These are phyloP conservation scores for Pyrochroa serraticornis DNA, from an alignment of 2,888 invertebrate genomes.

Conservation along the genomic window DNA sequence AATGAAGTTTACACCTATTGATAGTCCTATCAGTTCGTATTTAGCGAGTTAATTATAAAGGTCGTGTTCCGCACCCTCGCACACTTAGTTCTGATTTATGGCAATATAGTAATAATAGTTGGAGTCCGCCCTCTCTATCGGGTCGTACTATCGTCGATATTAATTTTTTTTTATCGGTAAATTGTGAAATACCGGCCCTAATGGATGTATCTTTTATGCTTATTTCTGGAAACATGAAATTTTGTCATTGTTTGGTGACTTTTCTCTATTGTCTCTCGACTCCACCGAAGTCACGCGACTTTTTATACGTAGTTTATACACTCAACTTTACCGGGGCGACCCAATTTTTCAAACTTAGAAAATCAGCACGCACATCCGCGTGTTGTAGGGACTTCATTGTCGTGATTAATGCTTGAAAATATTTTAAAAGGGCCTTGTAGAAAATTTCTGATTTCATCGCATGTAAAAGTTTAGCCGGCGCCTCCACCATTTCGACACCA, in stretches of 20 bases:
- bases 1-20: conserved; percentile 13
- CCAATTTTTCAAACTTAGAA: conserved; percentile 1
- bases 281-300: conserved; percentile 1
- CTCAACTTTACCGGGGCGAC: not conserved
- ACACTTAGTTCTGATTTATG: conserved; percentile 15
- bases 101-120: conserved; percentile 13
- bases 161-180: too few relatives aligned
- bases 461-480: too few relatives aligned
- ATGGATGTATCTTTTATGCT: too few relatives aligned
- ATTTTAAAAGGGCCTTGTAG: not conserved
- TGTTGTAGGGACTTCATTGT: not conserved
- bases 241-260: not conserved
- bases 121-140: conserved; percentile 13
- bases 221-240: not conserved
- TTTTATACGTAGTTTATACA: not conserved
- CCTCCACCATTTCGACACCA: too few relatives aligned
- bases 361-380: conserved; percentile 3
- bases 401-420: not conserved
- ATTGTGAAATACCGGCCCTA: too few relatives aligned
- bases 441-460: too few relatives aligned
- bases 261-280: conserved; percentile 1
- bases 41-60: conserved; percentile 21
- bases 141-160: not conserved
- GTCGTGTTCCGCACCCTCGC: conserved; percentile 14
- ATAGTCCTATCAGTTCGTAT: conserved; percentile 19